Evolutionary conservation across 2,888 invertebrate genomes (phyloP), one percentile per base, ranked within the genome.

Genomic region (Eulithis prunata): DNA sequence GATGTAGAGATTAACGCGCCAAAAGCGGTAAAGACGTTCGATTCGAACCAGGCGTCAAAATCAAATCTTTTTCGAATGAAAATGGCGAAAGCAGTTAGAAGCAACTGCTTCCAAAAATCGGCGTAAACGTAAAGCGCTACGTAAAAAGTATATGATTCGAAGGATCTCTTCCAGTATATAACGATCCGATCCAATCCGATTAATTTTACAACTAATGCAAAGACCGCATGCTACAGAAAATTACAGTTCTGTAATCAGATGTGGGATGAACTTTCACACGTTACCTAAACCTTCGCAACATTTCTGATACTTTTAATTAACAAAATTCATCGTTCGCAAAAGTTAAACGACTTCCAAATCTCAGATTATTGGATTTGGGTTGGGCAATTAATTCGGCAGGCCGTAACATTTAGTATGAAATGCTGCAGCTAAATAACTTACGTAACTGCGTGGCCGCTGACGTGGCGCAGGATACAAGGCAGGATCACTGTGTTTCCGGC

Each of bases 381-480:
- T 53, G 61, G 57, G 67, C 70, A 70, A 74, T 74, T 74, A 71
- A 74, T 74, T 70, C 69, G 71, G 64, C 62, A 64, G 52, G 53
- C 66, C 57, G 62, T 49, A 56, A 62, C 68, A 69, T 68, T 71
- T 62, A 71, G 63, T 67, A 68, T 61, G 41, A 59, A 59, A 66
- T 65, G 58, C 49, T 43, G 72, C 69, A 70, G 71, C 54, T 74
- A 74, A 74, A 74, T 71, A 61, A 85, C 85, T 89, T 83, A 93
- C 92, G 82, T 90, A 47, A 90, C 82, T 64, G 86, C 78, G 72
- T 89, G 87, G 28, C 84, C 87, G 47, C 71, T 87, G 70, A 85
- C 78, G 75, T 91, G 90, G 60, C 90, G 82, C 64, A 89, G 72
- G 57, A 91, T 86, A 74, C 92, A 93, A 1, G 91, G 91, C 11